phyloP scores from a whole-genome alignment of 2,797 vertebrate species.

The Acanthurus leucopareius region DNA sequence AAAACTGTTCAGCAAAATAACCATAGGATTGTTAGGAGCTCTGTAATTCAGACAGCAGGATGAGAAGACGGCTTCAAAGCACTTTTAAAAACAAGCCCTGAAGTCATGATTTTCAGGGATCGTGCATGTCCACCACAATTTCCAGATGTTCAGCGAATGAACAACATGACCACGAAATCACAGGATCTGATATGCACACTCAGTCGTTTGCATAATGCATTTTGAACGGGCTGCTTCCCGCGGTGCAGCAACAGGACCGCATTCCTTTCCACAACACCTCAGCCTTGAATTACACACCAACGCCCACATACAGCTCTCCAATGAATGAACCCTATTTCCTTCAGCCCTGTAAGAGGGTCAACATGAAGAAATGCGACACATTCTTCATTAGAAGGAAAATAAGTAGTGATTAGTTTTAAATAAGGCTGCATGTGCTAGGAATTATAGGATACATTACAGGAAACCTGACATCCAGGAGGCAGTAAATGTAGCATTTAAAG shows the following conservation, averaged over 20 bases:
- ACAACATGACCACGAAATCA: constrained; percentile 48
- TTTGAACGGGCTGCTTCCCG: constrained; percentile 45
- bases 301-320: constrained; percentile 45
- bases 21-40: constrained; percentile 16
- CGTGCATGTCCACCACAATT: constrained; percentile 15
- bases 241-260: constrained; percentile 33
- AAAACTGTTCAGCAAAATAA: constrained; percentile 31
- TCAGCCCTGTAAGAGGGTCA: constrained; percentile 22
- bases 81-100: constrained; percentile 25
- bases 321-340: constrained; percentile 70
- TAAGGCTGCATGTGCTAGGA: constrained; percentile 36
- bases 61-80: constrained; percentile 43
- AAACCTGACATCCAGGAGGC: constrained; percentile 25
- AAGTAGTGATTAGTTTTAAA: constrained; percentile 54
- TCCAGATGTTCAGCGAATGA: constrained; percentile 50
- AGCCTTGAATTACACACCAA: constrained; percentile 66
- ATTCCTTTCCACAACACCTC: constrained; percentile 68
- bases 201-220: constrained; percentile 42
- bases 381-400: constrained; percentile 54
- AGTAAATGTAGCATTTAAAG: constrained; percentile 11
- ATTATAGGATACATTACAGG: constrained; percentile 50
- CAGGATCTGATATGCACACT: constrained; percentile 46
- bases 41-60: constrained; percentile 40
- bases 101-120: constrained; percentile 37
- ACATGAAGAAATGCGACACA: constrained; percentile 50